Evolutionary conservation across 2,113 vertebrate species (phyloP).

Genomic region (Diphyllodes magnificus): DNA sequence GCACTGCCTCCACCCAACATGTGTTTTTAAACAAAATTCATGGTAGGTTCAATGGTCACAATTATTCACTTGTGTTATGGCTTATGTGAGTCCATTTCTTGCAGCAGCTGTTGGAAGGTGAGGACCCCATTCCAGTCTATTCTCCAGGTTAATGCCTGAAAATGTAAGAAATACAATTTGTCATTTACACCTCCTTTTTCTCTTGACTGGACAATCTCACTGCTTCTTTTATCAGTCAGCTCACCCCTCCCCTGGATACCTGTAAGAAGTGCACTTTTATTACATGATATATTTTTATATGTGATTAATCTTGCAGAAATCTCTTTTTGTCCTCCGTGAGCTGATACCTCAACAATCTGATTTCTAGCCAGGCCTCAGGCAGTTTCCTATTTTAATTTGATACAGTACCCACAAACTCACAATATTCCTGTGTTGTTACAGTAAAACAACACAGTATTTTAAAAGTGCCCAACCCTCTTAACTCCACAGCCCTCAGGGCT

Average conservation of each 20-base stretch:
- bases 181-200: not conserved
- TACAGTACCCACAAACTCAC: not conserved
- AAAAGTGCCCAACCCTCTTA: not conserved
- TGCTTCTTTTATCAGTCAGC: not conserved
- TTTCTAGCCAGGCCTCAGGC: not conserved
- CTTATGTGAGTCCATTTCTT: slow-evolving; percentile 31
- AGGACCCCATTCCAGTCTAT: not conserved
- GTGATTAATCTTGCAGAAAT: not conserved
- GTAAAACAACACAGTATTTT: not conserved
- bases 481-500: not conserved
- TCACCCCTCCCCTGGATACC: not conserved
- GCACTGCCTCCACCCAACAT: slow-evolving; percentile 49
- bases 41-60: slow-evolving; percentile 35
- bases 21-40: slow-evolving; percentile 52
- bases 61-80: slow-evolving; percentile 16
- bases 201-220: not conserved
- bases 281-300: not conserved
- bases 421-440: not conserved
- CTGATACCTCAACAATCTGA: not conserved
- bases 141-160: not conserved
- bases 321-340: not conserved
- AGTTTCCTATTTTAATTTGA: not conserved
- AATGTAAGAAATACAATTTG: not conserved
- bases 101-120: not conserved
- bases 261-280: not conserved